Percentiles rank a stretch among this genome's conserved stretches.
Evolutionary conservation across 2,888 invertebrate genomes (phyloP).

Genomic region (Plebejus anna): DNA sequence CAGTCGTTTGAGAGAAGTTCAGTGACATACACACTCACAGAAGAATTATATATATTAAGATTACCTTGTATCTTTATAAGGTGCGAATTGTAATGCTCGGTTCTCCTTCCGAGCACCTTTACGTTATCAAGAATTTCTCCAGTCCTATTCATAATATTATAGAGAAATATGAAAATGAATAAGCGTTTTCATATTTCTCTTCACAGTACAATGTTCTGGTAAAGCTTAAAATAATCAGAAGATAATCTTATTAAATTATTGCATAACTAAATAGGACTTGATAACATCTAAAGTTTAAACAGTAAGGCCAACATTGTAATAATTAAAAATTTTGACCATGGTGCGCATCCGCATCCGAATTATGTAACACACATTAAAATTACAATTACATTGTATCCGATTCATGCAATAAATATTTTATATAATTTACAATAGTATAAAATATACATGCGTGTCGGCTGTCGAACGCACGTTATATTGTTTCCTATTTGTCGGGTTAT

Average conservation of each 20-base stretch:
- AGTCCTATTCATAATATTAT: too few relatives aligned
- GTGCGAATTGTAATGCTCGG: too few relatives aligned
- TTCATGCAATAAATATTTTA: neutral
- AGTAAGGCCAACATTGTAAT: neutral
- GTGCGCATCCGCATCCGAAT: neutral
- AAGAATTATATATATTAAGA: too few relatives aligned
- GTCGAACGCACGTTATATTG: neutral
- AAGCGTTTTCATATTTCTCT: too few relatives aligned
- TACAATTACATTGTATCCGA: neutral
- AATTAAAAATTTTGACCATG: neutral
- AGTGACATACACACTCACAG: too few relatives aligned
- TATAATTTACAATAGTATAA: neutral
- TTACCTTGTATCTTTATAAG: too few relatives aligned
- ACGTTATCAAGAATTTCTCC: too few relatives aligned
- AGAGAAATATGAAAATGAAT: too few relatives aligned
- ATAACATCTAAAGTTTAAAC: neutral
- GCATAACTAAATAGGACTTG: neutral
- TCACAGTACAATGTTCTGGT: too few relatives aligned
- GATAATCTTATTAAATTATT: neutral
- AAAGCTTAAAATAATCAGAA: neutral
- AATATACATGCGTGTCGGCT: neutral
- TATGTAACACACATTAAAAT: conserved; percentile 3
- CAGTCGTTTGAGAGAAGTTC: too few relatives aligned
- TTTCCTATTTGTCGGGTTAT: conserved; percentile 4
- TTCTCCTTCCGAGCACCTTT: too few relatives aligned